These are phyloP conservation scores for Callorhinus ursinus DNA, from an alignment of 2,113 vertebrate species.

Conservation along the genomic window DNA sequence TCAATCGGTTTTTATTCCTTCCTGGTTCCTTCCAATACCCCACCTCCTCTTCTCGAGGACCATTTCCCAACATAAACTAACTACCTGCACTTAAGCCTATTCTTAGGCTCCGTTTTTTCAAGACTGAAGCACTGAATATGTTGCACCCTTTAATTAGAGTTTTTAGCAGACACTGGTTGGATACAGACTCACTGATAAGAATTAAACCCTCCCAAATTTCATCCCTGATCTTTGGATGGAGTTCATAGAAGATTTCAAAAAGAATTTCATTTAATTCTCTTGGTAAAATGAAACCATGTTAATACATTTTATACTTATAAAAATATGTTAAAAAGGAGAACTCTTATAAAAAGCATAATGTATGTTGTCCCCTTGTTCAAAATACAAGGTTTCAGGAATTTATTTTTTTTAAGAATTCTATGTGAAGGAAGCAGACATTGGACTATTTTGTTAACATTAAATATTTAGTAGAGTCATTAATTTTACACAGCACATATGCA, in stretches of 20 bases:
- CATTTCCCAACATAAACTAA: background rate
- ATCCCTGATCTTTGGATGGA: background rate
- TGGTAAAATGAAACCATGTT: background rate
- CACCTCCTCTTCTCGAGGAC: rapidly evolving
- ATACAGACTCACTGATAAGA: background rate
- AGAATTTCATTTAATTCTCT: background rate
- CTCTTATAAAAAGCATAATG: background rate
- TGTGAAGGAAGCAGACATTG: constrained; percentile 30
- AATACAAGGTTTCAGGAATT: background rate
- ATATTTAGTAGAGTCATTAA: constrained; percentile 71
- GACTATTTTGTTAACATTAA: constrained; percentile 63
- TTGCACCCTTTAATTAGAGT: background rate
- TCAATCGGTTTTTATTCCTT: background rate
- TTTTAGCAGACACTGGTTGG: background rate
- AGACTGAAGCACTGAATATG: background rate
- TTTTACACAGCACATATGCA: constrained; percentile 59
- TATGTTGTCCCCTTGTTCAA: background rate
- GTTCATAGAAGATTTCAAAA: background rate
- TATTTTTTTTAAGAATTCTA: background rate
- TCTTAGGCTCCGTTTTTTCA: background rate
- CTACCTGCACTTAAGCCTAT: background rate
- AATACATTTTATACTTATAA: constrained; percentile 1
- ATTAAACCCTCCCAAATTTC: background rate
- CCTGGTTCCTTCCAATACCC: background rate
- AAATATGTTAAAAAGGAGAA: background rate